phyloP scores from a whole-genome alignment of 2,797 vertebrate species.

The Crax fasciolata region DNA sequence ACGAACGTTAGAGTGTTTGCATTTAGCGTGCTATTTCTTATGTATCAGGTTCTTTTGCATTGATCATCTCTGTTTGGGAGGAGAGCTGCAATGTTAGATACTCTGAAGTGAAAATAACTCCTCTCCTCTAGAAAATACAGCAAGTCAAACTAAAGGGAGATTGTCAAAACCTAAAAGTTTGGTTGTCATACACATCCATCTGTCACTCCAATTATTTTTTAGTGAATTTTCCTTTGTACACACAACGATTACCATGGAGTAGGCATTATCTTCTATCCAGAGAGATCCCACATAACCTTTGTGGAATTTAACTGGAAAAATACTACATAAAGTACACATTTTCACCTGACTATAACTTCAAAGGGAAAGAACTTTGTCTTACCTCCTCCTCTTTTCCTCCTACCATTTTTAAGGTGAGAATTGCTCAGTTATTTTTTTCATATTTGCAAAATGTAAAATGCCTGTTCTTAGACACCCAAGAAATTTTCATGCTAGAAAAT shows the following conservation, averaged over 20 bases:
- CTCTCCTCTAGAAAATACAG: not conserved
- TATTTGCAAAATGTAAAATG: not conserved
- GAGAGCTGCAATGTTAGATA: not conserved
- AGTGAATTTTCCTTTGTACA: not conserved
- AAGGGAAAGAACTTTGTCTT: not conserved
- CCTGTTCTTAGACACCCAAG: not conserved
- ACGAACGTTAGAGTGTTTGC: not conserved
- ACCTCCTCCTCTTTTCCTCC: not conserved
- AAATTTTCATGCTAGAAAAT: conserved; percentile 5
- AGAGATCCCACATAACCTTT: not conserved
- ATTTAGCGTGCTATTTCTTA: not conserved
- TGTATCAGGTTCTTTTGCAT: not conserved
- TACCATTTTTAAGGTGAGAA: not conserved
- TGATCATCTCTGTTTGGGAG: not conserved
- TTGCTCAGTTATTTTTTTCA: not conserved
- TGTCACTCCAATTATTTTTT: not conserved
- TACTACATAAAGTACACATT: not conserved
- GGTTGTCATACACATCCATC: not conserved
- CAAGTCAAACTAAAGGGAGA: not conserved
- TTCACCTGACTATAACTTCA: not conserved
- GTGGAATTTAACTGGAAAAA: not conserved
- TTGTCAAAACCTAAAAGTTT: not conserved
- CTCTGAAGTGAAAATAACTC: not conserved
- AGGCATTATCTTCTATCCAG: not conserved
- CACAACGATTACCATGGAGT: rapidly evolving